Conservation (phyloP, 2,888 invertebrate species). For the Ophraella communa region DNA sequence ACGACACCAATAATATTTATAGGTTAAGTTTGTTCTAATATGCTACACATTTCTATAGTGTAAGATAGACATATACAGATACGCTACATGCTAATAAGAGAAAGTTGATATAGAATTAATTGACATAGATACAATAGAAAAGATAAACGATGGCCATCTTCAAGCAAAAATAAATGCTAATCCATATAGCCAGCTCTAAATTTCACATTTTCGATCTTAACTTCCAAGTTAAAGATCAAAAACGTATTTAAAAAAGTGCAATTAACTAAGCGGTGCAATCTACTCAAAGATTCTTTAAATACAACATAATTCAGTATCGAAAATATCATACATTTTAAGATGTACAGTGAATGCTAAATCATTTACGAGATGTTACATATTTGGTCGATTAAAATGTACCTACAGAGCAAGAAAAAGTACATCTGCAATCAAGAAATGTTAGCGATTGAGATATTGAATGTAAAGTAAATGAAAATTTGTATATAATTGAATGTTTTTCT, state of each 20-base stretch:
- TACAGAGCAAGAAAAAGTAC: slow-evolving; percentile 5
- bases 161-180: slow-evolving; percentile 25
- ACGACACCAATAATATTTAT: slow-evolving; percentile 59
- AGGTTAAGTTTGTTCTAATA: slow-evolving; percentile 54
- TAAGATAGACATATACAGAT: slow-evolving; percentile 50
- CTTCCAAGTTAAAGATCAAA: slow-evolving; percentile 2
- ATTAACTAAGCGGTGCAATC: slow-evolving; percentile 28
- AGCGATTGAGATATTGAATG: too few species aligned
- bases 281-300: slow-evolving; percentile 7
- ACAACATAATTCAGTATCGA: slow-evolving; percentile 18
- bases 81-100: slow-evolving; percentile 49
- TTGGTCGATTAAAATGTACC: slow-evolving; percentile 43
- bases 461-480: not conserved
- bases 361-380: slow-evolving; percentile 40
- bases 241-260: slow-evolving; percentile 21
- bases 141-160: slow-evolving; percentile 37
- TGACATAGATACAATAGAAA: slow-evolving; percentile 53
- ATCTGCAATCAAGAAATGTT: too few species aligned
- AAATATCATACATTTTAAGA: slow-evolving; percentile 30
- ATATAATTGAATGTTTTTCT: slow-evolving; percentile 1
- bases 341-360: slow-evolving; percentile 25
- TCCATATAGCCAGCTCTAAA: not conserved
- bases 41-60: slow-evolving; percentile 44
- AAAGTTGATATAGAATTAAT: slow-evolving; percentile 52
- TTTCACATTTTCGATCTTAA: slow-evolving; percentile 30